Percentiles rank a stretch among this genome's conserved stretches.
Conservation (phyloP, 2,113 vertebrate genomes). For the Chlorodrepanis virens region DNA sequence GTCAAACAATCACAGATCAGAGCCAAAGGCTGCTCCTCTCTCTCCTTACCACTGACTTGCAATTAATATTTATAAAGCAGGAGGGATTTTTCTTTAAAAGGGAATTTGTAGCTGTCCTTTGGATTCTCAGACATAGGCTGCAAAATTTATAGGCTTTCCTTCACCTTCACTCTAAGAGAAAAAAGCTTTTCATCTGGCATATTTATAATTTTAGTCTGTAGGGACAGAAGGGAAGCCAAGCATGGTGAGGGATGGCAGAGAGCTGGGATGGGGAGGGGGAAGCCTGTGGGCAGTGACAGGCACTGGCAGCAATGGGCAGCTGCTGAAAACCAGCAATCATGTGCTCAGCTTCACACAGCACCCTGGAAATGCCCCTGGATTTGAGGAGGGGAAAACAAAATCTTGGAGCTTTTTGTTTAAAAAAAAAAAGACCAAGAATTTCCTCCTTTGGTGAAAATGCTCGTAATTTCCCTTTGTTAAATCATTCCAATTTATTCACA, state of each 20-base stretch:
- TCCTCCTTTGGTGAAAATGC: not conserved
- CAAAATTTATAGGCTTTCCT: constrained; percentile 56
- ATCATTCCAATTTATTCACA: not conserved
- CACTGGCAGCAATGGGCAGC: not conserved
- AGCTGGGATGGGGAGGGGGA: not conserved
- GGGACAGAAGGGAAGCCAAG: not conserved
- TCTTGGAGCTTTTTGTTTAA: not conserved
- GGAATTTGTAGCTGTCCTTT: constrained; percentile 35
- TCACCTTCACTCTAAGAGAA: constrained; percentile 29
- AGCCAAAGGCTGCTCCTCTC: constrained; percentile 56
- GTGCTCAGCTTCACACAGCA: not conserved
- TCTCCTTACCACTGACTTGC: constrained; percentile 31
- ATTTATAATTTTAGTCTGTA: constrained; percentile 3
- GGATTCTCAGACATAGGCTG: constrained; percentile 23
- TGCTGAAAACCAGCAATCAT: not conserved
- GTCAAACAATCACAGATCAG: constrained; percentile 72
- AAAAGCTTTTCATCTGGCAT: not conserved
- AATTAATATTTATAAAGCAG: constrained; percentile 75
- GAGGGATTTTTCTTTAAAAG: not conserved
- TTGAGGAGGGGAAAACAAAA: not conserved
- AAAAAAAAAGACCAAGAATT: not conserved
- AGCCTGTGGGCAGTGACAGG: not conserved
- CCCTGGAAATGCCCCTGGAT: not conserved
- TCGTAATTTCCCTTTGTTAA: not conserved
- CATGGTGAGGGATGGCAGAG: not conserved